Evolutionary conservation across 2,113 vertebrate genomes (phyloP).

Genomic region (Eurystomus gularis): DNA sequence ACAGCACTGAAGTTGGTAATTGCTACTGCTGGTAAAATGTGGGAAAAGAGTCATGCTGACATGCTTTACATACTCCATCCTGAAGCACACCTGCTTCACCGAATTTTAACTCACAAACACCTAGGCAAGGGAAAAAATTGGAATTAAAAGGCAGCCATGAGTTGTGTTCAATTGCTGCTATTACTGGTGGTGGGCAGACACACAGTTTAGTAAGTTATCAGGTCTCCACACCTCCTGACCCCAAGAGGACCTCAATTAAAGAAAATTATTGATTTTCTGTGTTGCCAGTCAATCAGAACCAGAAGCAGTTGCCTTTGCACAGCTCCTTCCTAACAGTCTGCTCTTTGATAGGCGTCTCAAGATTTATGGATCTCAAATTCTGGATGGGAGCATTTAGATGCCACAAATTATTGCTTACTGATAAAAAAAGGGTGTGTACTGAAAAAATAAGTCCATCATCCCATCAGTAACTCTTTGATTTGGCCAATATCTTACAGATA

Average conservation of each 20-base stretch:
- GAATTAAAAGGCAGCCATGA: background rate
- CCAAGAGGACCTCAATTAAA: background rate
- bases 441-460: background rate
- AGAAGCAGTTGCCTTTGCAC: background rate
- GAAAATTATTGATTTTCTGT: background rate
- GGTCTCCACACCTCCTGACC: background rate
- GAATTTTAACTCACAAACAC: background rate
- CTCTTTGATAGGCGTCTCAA: background rate
- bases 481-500: background rate
- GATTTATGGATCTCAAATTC: background rate
- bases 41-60: background rate
- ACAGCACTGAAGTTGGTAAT: background rate
- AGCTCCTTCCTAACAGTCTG: background rate
- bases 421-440: background rate
- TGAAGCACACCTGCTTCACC: background rate
- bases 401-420: background rate
- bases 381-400: background rate
- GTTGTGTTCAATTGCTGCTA: background rate
- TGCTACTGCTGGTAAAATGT: background rate
- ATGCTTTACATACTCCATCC: background rate
- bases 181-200: background rate
- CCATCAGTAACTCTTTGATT: background rate
- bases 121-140: background rate
- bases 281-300: background rate
- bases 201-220: background rate